Evolutionary conservation across 2,888 invertebrate species (phyloP).

Genomic region (Himalopsyche tibetana): DNA sequence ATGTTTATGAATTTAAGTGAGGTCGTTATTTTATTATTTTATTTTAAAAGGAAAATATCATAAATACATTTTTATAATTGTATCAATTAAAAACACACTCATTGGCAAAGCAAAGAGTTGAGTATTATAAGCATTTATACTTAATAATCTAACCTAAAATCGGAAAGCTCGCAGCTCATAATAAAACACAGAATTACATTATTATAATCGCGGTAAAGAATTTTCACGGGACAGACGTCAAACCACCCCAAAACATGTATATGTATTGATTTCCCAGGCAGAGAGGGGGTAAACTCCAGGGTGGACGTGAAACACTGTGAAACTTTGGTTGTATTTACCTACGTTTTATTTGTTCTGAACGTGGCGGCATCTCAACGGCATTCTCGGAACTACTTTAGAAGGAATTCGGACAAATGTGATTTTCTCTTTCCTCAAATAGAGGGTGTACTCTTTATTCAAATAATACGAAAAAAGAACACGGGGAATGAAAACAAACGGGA

Average conservation of each 20-base stretch:
- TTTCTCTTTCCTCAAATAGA: neutral
- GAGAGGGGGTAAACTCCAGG: conserved; percentile 66
- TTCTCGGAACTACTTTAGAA: conserved; percentile 8
- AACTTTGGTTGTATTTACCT: conserved; percentile 30
- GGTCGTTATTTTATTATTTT: conserved; percentile 14
- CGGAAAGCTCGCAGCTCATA: conserved; percentile 22
- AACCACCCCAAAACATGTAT: conserved; percentile 67
- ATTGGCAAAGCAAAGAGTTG: neutral
- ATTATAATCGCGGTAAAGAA: conserved; percentile 63
- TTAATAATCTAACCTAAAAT: conserved; percentile 45
- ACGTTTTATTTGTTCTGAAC: conserved; percentile 19
- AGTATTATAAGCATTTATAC: neutral
- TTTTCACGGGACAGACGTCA: conserved; percentile 66
- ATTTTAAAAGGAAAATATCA: conserved; percentile 32
- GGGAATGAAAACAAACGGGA: neutral
- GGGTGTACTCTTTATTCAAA: conserved; percentile 17
- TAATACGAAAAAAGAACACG: neutral
- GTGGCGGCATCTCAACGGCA: conserved; percentile 23
- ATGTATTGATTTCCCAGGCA: conserved; percentile 71
- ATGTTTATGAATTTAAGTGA: conserved; percentile 13
- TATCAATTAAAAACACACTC: conserved; percentile 11
- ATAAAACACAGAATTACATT: conserved; percentile 42
- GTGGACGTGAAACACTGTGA: conserved; percentile 53
- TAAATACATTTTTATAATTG: conserved; percentile 27
- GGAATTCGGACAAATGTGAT: neutral